These are phyloP conservation scores for Sinosuthora webbiana DNA, from an alignment of 2,113 vertebrate genomes.

Conservation along the genomic window DNA sequence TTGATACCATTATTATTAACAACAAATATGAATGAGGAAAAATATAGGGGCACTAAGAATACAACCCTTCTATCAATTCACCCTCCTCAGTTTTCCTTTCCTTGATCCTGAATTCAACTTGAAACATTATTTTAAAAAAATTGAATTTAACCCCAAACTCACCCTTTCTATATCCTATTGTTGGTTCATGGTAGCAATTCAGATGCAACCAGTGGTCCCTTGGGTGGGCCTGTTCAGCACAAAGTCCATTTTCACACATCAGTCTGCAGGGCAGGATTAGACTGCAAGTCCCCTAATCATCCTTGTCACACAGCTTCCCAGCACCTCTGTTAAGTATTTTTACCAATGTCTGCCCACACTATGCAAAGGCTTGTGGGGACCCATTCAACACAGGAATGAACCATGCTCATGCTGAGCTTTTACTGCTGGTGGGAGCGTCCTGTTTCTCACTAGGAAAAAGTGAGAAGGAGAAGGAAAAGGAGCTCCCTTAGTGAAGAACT, in stretches of 20 bases:
- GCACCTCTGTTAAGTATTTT: background rate
- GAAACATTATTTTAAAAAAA: background rate
- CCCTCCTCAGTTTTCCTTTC: background rate
- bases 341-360: rapidly evolving
- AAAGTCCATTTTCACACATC: background rate
- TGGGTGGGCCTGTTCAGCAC: background rate
- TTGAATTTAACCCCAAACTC: background rate
- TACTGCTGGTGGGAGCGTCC: background rate
- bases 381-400: background rate
- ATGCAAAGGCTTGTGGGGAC: background rate
- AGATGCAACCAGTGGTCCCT: background rate
- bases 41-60: background rate
- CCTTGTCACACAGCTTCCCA: rapidly evolving
- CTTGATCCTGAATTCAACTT: background rate
- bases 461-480: background rate
- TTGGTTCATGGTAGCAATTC: background rate
- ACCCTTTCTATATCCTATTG: background rate
- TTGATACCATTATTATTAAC: background rate
- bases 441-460: background rate
- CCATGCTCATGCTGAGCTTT: background rate
- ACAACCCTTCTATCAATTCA: background rate
- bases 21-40: background rate
- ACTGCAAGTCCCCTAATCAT: rapidly evolving
- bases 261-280: background rate
- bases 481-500: background rate